Evolutionary conservation across 2,888 invertebrate species (phyloP).

Genomic region (Adineta ricciae): DNA sequence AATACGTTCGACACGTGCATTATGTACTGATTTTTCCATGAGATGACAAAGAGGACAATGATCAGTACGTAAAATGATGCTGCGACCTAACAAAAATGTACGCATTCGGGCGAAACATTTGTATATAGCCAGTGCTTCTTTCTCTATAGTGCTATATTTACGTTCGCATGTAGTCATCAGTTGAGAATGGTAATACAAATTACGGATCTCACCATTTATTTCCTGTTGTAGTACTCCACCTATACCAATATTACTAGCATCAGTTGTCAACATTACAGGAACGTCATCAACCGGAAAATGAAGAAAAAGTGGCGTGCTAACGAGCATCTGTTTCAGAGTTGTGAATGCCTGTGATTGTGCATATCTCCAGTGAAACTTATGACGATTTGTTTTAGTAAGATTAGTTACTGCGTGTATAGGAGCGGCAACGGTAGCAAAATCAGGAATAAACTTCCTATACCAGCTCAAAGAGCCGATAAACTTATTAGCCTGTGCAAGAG

Average conservation of each 20-base stretch:
- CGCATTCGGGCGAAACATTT: background rate
- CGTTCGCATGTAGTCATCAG: background rate
- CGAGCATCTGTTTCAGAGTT: too few species aligned
- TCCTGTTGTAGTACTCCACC: background rate
- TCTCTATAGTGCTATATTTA: background rate
- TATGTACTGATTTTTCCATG: background rate
- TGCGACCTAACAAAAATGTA: background rate
- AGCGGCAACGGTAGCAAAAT: background rate
- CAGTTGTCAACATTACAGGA: background rate
- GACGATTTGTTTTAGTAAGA: background rate
- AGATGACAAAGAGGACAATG: background rate
- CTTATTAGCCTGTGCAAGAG: background rate
- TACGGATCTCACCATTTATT: background rate
- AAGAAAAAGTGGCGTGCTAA: background rate
- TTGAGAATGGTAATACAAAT: background rate
- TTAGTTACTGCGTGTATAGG: background rate
- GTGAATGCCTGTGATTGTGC: too few species aligned
- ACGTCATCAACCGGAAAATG: background rate
- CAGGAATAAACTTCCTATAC: background rate
- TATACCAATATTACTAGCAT: background rate
- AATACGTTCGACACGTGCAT: background rate
- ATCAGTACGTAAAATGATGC: background rate
- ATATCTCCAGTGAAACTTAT: background rate
- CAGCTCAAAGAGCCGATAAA: background rate
- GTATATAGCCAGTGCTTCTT: background rate